Evolutionary conservation across 2,888 invertebrate species (phyloP).

Genomic region (Leptopilina syphax): DNA sequence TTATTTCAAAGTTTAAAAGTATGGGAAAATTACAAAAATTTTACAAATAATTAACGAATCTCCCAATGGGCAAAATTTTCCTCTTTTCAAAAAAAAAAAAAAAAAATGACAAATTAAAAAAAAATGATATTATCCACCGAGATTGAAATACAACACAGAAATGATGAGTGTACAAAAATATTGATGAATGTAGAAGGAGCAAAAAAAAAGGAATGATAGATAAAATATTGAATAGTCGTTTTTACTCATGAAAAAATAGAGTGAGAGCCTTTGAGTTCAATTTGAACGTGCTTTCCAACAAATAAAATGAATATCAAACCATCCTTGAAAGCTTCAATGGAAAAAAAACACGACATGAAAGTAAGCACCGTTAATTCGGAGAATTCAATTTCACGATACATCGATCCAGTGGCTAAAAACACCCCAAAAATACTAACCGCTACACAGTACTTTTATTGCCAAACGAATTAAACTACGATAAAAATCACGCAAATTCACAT

Average conservation of each 20-base stretch:
- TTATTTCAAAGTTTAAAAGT: no score
- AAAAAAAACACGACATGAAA: constrained; percentile 26
- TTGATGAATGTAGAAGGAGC: background rate
- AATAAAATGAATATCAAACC: constrained; percentile 25
- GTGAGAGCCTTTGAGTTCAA: background rate
- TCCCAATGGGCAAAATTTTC: background rate
- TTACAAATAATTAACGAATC: background rate
- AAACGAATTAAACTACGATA: constrained; percentile 10
- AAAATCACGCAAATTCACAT: constrained; percentile 5
- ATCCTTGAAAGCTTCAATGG: constrained; percentile 9
- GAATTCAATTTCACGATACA: constrained; percentile 34
- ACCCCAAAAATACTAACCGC: constrained; percentile 19
- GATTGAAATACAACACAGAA: background rate
- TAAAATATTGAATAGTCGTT: background rate
- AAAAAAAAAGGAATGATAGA: background rate
- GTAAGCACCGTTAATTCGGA: constrained; percentile 28
- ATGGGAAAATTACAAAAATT: no score
- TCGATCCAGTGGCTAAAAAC: constrained; percentile 23
- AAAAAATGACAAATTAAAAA: no score
- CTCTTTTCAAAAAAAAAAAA: no score
- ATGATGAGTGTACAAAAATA: background rate
- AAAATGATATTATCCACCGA: no score
- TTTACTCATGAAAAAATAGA: background rate
- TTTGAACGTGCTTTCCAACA: constrained; percentile 7
- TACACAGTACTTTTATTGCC: background rate